Evolutionary conservation across 2,113 vertebrate genomes (phyloP).

Genomic region (Silurus asotus): DNA sequence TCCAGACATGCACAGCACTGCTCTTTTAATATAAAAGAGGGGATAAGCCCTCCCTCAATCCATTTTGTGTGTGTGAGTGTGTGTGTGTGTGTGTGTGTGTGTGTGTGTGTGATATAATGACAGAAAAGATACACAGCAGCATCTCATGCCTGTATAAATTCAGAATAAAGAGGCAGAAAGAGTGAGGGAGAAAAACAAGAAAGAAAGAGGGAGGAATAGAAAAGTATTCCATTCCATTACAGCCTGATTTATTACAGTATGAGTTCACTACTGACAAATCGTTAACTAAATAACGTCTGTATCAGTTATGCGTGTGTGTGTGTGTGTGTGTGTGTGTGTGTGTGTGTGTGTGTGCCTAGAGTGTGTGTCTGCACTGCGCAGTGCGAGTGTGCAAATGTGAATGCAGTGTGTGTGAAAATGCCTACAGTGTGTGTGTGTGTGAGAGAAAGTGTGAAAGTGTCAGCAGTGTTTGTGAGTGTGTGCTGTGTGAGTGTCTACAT

Average conservation of each 20-base stretch:
- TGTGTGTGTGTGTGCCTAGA: background rate
- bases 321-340: conserved; percentile 23
- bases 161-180: background rate
- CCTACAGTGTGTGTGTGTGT: background rate
- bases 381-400: background rate
- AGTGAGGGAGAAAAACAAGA: background rate
- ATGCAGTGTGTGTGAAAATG: background rate
- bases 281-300: conserved; percentile 36
- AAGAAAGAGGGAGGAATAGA: background rate
- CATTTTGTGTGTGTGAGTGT: background rate
- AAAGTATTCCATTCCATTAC: conserved; percentile 19
- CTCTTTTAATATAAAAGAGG: conserved; percentile 32
- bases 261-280: conserved; percentile 6
- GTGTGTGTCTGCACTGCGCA: background rate
- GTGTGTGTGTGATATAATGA: background rate
- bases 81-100: conserved; percentile 15
- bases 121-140: background rate
- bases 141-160: background rate
- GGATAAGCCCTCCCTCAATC: background rate
- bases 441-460: background rate
- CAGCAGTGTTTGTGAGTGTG: background rate
- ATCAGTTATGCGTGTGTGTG: conserved; percentile 30
- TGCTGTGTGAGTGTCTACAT: background rate
- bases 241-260: conserved; percentile 31
- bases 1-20: conserved; percentile 3